phyloP scores from a whole-genome alignment of 2,113 vertebrate genomes.

The Vulpes vulpes region DNA sequence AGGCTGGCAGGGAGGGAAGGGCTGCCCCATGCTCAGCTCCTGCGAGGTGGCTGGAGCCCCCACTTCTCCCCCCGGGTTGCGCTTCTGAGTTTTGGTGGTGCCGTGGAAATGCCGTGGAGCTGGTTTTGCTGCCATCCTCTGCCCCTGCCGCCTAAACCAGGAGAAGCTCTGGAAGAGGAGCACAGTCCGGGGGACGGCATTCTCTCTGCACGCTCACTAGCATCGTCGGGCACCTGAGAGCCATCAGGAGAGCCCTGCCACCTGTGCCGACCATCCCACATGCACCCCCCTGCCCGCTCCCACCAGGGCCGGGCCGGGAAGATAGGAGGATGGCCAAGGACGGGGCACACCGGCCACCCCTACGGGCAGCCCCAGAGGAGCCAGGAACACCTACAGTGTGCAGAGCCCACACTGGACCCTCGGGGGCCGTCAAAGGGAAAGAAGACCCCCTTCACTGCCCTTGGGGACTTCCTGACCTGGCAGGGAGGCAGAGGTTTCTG shows the following conservation, averaged over 20 bases:
- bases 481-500: accelerated
- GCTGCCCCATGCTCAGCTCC: accelerated
- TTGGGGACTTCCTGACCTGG: accelerated
- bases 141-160: accelerated
- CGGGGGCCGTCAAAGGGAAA: not conserved
- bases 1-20: not conserved
- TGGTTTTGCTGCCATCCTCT: accelerated
- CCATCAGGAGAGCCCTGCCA: not conserved
- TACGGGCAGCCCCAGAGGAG: not conserved
- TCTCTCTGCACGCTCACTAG: accelerated
- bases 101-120: accelerated
- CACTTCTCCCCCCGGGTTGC: accelerated
- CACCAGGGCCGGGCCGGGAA: accelerated
- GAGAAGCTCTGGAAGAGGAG: not conserved
- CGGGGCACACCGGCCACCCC: accelerated
- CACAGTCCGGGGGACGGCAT: accelerated
- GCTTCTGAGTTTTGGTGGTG: accelerated
- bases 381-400: accelerated
- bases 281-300: not conserved
- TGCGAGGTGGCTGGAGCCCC: accelerated
- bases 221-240: accelerated
- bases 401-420: not conserved
- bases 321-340: accelerated
- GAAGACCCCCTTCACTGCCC: not conserved
- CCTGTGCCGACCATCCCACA: too few relatives aligned